These are phyloP conservation scores for Gadopsis bispinosus DNA, from an alignment of 2,797 vertebrate genomes.

Conservation along the genomic window DNA sequence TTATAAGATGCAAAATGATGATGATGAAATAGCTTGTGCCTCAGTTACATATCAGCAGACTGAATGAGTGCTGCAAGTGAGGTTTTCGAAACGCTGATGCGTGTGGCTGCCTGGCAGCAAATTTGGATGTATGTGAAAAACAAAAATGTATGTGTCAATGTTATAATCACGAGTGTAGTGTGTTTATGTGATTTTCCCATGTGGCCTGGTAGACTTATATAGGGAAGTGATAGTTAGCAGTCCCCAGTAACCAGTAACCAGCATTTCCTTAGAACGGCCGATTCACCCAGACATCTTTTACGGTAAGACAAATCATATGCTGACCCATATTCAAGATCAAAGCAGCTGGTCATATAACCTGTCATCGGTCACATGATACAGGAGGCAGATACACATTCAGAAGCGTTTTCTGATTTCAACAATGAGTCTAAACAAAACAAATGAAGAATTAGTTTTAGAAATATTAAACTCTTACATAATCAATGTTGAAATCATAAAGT, in stretches of 20 bases:
- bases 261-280: conserved; percentile 22
- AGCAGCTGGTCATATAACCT: not conserved
- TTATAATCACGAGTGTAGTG: not conserved
- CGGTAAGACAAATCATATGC: conserved; percentile 13
- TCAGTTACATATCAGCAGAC: too few species aligned
- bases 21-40: too few species aligned
- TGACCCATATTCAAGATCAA: not conserved
- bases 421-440: not conserved
- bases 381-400: not conserved
- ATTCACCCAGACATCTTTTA: conserved; percentile 7
- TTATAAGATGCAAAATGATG: too few species aligned
- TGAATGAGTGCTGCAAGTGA: not conserved
- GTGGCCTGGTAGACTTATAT: not conserved
- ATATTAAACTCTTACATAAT: not conserved
- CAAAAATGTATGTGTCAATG: not conserved
- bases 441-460: not conserved
- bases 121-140: too few species aligned
- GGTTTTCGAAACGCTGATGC: not conserved
- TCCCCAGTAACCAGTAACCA: not conserved
- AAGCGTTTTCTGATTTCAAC: not conserved
- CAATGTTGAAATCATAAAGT: not conserved
- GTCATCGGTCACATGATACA: conserved; percentile 13
- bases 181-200: not conserved
- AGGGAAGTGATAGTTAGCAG: conserved; percentile 12
- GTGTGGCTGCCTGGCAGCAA: not conserved